Base-by-base conservation (phyloP, 1,140 invertebrate species). In the Zaprionus lachaisei region DNA sequence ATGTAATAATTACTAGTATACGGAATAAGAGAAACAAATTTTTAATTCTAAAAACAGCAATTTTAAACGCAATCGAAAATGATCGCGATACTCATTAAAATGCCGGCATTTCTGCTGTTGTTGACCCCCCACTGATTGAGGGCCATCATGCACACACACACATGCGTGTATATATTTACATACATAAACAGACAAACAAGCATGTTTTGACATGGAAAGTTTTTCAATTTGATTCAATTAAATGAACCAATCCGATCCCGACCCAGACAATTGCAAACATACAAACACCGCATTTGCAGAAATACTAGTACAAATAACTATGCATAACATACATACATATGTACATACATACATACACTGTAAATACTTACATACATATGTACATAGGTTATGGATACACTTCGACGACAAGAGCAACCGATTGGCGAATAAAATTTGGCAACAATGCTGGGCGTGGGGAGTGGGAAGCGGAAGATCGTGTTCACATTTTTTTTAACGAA, bases 191-290 rank as follows among this genome's bases (percentile, higher is more conserved):
- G 6, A 47, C 41, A 47, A 47, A 47, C 22, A 63, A 63, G 12
- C 31, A 51, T 64, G 61, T 64, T 51, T 58, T 15, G 28, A 15
- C 31, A 76, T 72, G 77, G 77, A 79, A 79, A 79, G 62, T 79
- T 79, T 78, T 66, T 58, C 66, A 79, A 76, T 71, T 72, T 76
- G 41, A 76, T 67, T 76, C 73, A 77, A 77, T 79, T 77, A 57
- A 76, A 57, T 20, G 26, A 76, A 61, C 44, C 55, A 34, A 65
- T 67, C 38, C 41, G 51, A 64, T 66, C 41, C 44, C 31, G 41
- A 26, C 12, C 37, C 34, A 67, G 31, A 49, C 41, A 65, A 22
- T 34, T 5, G 38, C 24, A 58, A 12, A 63, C 28, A 9, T 12
- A 47, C 22, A 44, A 28, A 20, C 12, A 22, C 4, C 1, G 22